Evolutionary conservation across 2,797 vertebrate species (phyloP).

Genomic region (Amniataba percoides): DNA sequence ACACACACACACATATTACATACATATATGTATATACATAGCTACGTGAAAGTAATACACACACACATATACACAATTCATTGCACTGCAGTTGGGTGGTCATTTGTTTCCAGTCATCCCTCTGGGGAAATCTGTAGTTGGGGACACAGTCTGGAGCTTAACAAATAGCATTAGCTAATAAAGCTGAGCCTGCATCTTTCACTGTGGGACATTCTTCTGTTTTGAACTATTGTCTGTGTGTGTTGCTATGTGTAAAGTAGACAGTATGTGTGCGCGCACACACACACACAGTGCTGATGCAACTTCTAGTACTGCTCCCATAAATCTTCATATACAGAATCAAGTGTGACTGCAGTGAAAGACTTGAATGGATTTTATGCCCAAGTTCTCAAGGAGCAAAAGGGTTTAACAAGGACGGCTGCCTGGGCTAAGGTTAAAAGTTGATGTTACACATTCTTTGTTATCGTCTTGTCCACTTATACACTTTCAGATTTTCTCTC

Average conservation of each 20-base stretch:
- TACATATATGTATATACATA: too few relatives aligned
- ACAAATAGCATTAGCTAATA: constrained; percentile 77
- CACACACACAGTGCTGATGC: too few relatives aligned
- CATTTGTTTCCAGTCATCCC: constrained; percentile 61
- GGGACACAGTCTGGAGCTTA: constrained; percentile 56
- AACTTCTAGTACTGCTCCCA: constrained; percentile 27
- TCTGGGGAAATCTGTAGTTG: constrained; percentile 75
- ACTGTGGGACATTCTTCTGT: constrained; percentile 57
- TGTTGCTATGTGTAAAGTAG: not conserved
- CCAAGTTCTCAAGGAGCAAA: constrained; percentile 31
- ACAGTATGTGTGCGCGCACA: too few relatives aligned
- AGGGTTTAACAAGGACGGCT: constrained; percentile 30
- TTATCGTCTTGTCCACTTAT: constrained; percentile 11
- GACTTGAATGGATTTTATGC: constrained; percentile 23
- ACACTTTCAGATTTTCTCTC: not conserved
- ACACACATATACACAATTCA: not conserved
- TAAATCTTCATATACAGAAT: constrained; percentile 57
- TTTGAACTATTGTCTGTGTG: constrained; percentile 46
- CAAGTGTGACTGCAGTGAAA: constrained; percentile 28
- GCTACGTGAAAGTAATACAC: too few relatives aligned
- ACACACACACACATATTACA: too few relatives aligned
- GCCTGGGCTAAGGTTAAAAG: constrained; percentile 39
- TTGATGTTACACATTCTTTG: constrained; percentile 39
- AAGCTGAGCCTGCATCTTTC: constrained; percentile 75
- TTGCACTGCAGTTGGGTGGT: constrained; percentile 19